These are phyloP conservation scores for Imbricaverruca yamaguchii DNA, from an alignment of 2,888 invertebrate species.

Conservation along the genomic window DNA sequence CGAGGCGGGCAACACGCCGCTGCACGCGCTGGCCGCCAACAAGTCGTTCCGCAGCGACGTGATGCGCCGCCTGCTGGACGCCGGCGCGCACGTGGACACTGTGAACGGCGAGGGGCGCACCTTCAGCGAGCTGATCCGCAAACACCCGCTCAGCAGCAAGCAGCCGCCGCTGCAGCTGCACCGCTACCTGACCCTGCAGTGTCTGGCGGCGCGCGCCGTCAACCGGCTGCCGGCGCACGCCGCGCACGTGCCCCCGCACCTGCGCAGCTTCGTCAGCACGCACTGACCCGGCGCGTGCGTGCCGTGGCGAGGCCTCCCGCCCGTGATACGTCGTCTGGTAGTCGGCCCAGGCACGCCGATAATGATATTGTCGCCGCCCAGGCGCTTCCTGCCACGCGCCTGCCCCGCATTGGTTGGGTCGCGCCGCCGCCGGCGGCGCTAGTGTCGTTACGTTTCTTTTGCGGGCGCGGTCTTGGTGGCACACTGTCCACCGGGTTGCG, in stretches of 20 bases:
- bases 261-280: background rate
- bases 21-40: slow-evolving; percentile 69
- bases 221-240: slow-evolving; percentile 35
- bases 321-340: too few relatives aligned
- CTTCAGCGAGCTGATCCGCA: slow-evolving; percentile 53
- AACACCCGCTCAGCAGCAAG: slow-evolving; percentile 8
- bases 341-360: too few relatives aligned
- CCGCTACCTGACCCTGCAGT: slow-evolving; percentile 70
- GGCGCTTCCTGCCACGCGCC: too few relatives aligned
- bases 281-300: slow-evolving; percentile 1
- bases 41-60: slow-evolving; percentile 62
- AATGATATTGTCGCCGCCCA: too few relatives aligned
- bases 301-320: too few relatives aligned
- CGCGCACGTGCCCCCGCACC: slow-evolving; percentile 10
- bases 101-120: slow-evolving; percentile 69
- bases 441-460: background rate
- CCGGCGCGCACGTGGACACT: slow-evolving; percentile 78
- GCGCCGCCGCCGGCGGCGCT: background rate
- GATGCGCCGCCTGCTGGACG: slow-evolving; percentile 61
- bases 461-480: too few relatives aligned
- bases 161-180: slow-evolving; percentile 21
- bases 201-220: slow-evolving; percentile 75
- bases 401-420: too few relatives aligned
- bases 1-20: slow-evolving; percentile 74
- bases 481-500: background rate